Base-by-base conservation (phyloP, 2,888 invertebrate species). In the Rotaria sp. region DNA sequence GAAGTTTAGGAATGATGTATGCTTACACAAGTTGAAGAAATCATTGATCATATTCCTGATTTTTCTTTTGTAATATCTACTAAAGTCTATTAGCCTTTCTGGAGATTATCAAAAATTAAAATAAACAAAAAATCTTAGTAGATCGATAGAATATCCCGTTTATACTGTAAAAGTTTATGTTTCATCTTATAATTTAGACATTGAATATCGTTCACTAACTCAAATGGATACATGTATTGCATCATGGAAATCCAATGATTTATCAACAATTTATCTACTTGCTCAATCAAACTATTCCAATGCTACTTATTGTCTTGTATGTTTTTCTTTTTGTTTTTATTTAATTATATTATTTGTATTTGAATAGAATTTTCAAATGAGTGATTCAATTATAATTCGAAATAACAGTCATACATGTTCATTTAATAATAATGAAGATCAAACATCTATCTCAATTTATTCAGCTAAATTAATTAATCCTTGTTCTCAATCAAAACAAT, bases 191-290 rank as follows among this genome's bases (percentile, higher is more conserved):
- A 30, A 45, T 80, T 80, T 80, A 80, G 80, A 80, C 13, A 11
- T n/a, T 26, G 80, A 80, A n/a, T 45, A 80, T 80, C 45, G 45
- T 80, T 80, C 21, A 45, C 15, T 45, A 11, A 45, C 18, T n/a
- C 45, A 45, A n/a, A 80, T 10, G 11, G 80, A 80, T 80, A 80
- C 45, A 13, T 80, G 80, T 80, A n/a, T 80, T 41, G 41, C 80
- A 80, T 80, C 26, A 15, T 80, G 80, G 80, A 10, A n/a, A 45
- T 45, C 41, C 3, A 26, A 80, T 80, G 67, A 67, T 67, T 15
- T 21, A 21, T 45, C 80, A 80, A 80, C n/a, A 45, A 41, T n/a
- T 15, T 80, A 80, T 80, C 45, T 80, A 3, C 45, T 80, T 45
- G 80, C 45, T n/a, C 80, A 80, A 80, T 45, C 80, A 41, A 45